phyloP scores from a whole-genome alignment of 2,888 invertebrate species.

The Galeopsomyia nigrocyanea region DNA sequence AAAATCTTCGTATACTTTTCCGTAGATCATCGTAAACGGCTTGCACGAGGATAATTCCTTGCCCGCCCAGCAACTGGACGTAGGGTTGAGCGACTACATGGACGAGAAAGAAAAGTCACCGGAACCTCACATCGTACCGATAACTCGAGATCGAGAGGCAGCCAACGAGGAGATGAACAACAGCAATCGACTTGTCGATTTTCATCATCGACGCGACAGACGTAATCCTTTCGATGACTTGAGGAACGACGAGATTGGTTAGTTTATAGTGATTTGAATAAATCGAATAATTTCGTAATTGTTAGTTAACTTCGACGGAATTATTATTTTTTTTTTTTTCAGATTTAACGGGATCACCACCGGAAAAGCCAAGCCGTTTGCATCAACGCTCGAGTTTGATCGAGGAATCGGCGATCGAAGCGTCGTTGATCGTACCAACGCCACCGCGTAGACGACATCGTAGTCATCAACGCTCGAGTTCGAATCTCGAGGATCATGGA shows the following conservation, averaged over 20 bases:
- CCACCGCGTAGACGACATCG: constrained; percentile 59
- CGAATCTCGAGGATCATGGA: neutral
- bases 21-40: too few relatives aligned
- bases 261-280: neutral
- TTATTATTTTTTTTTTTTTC: neutral
- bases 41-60: too few relatives aligned
- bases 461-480: neutral
- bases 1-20: too few relatives aligned
- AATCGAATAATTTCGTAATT: too few relatives aligned
- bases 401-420: constrained; percentile 50
- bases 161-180: too few relatives aligned
- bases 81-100: too few relatives aligned
- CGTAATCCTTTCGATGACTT: constrained; percentile 40
- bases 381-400: constrained; percentile 50
- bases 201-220: constrained; percentile 16
- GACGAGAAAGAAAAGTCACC: too few relatives aligned
- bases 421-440: constrained; percentile 56
- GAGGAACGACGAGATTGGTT: constrained; percentile 28
- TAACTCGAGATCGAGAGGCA: too few relatives aligned
- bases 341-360: constrained; percentile 50
- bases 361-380: constrained; percentile 61
- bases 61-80: too few relatives aligned
- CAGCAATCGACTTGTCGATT: neutral
- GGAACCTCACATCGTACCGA: too few relatives aligned
- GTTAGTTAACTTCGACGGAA: too few relatives aligned